Evolutionary conservation across 2,888 invertebrate genomes (phyloP), one percentile per base, ranked within the genome.

Genomic region (Eurytoma californica): DNA sequence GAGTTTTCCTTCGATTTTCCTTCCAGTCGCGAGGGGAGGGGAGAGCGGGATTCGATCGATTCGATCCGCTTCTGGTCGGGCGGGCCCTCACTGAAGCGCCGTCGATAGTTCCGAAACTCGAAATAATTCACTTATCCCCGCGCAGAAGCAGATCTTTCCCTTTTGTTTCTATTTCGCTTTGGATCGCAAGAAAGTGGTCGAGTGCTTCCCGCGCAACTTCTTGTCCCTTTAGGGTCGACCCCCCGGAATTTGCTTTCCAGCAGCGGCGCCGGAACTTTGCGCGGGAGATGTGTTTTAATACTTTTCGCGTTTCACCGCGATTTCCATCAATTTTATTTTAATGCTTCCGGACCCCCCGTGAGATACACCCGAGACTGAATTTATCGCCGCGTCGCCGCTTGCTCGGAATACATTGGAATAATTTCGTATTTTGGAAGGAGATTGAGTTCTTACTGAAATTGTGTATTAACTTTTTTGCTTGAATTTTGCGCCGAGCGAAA

Each of bases 111-210:
- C 67, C 58, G 18, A 55, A 74, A 67, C 51, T 74, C 30, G 51
- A 58, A 67, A 74, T 74, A 67, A 74, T 74, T 24, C 66, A 74
- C 74, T 74, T 74, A 74, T 67, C 47, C 18, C 66, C 9, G 7
- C 18, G 16, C 16, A 14, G 20, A 7, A 24, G 58, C n/a, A 24
- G n/a, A 28, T 55, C 14, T 68, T 58, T 9, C 49, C 20, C 20
- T 60, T 30, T 68, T 30, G 24, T 55, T 30, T 9, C 18, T 12
- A 39, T 63, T 53, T 20, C 67, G 18, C n/a, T 39, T 3, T 61
- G 28, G n/a, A 61, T 28, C 18, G 63, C 39, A 7, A 4, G 39
- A 39, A 39, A 39, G 39, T 39, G 39, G 39, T 39, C 39, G 39
- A 39, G 39, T 7, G 5, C 39, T 39, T 4, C 39, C 39, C 24